Percentiles rank a stretch among this genome's conserved stretches.
These are phyloP conservation scores for Laupala kohalensis DNA, from an alignment of 1,140 invertebrate genomes.

Conservation along the genomic window DNA sequence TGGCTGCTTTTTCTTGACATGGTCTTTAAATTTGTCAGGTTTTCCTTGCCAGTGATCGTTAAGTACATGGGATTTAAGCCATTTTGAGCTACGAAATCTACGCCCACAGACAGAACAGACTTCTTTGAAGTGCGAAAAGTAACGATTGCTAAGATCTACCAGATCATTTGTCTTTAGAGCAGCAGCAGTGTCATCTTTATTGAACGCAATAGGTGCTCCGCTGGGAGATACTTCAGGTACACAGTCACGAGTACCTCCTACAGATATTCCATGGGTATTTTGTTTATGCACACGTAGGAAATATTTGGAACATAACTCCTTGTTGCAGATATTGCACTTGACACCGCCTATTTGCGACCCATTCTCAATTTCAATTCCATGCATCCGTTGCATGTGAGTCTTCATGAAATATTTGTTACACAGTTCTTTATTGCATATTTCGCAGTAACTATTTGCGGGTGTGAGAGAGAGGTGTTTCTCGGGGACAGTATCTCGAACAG, in stretches of 20 bases:
- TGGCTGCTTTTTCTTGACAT: conserved; percentile 23
- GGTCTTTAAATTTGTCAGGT: conserved; percentile 52
- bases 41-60: conserved; percentile 70
- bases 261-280: conserved; percentile 90
- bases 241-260: conserved; percentile 31
- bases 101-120: conserved; percentile 76
- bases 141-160: conserved; percentile 42
- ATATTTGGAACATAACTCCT: conserved; percentile 95
- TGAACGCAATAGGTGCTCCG: conserved; percentile 4
- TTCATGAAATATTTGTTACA: conserved; percentile 99
- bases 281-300: conserved; percentile 93
- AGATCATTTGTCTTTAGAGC: conserved; percentile 36
- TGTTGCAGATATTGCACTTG: conserved; percentile 92
- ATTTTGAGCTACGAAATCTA: conserved; percentile 78
- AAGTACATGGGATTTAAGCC: conserved; percentile 75
- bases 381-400: conserved; percentile 99
- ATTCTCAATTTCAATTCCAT: conserved; percentile 90
- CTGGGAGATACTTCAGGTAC: no score
- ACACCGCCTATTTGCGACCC: conserved; percentile 83
- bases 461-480: conserved; percentile 31
- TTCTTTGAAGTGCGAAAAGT: conserved; percentile 59
- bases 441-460: conserved; percentile 81
- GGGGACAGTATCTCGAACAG: background rate
- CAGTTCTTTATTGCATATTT: conserved; percentile 97
- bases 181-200: conserved; percentile 1